phyloP scores from a whole-genome alignment of 2,113 vertebrate species.

The Elephantulus edwardii region DNA sequence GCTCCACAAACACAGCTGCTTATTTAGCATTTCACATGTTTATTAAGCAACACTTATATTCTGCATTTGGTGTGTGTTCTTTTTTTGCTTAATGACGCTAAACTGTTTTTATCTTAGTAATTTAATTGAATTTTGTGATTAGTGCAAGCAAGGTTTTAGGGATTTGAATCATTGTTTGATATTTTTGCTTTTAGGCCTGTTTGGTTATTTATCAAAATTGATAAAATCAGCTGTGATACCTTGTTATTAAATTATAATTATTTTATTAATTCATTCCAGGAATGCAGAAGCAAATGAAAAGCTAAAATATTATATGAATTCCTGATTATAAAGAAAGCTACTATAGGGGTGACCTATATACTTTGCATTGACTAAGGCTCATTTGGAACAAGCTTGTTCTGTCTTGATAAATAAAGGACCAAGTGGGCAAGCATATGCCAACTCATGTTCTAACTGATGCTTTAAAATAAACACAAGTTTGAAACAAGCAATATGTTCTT shows the following conservation, averaged over 20 bases:
- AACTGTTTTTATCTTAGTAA: slow-evolving; percentile 75
- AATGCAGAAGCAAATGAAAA: slow-evolving; percentile 52
- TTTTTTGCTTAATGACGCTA: slow-evolving; percentile 72
- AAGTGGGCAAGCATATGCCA: slow-evolving; percentile 70
- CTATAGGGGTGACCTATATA: slow-evolving; percentile 60
- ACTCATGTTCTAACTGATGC: slow-evolving; percentile 70
- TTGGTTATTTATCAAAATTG: slow-evolving; percentile 77
- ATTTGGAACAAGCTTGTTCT: slow-evolving; percentile 64
- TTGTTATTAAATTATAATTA: slow-evolving; percentile 78
- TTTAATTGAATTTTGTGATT: slow-evolving; percentile 65
- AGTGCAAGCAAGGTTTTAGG: slow-evolving; percentile 56
- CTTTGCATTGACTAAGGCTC: slow-evolving; percentile 50
- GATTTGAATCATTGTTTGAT: slow-evolving; percentile 67
- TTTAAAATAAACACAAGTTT: slow-evolving; percentile 76
- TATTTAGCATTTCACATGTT: slow-evolving; percentile 50
- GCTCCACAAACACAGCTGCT: not conserved
- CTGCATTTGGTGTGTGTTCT: slow-evolving; percentile 51
- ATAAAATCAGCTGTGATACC: slow-evolving; percentile 71
- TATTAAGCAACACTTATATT: slow-evolving; percentile 51
- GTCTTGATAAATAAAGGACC: slow-evolving; percentile 73
- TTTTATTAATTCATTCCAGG: slow-evolving; percentile 60
- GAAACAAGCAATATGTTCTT: slow-evolving; percentile 72
- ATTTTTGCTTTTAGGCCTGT: slow-evolving; percentile 70
- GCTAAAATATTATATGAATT: slow-evolving; percentile 36
- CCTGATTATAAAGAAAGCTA: slow-evolving; percentile 62